Evolutionary conservation across 2,888 invertebrate genomes (phyloP).

Genomic region (Xestoiulus laeticollis): DNA sequence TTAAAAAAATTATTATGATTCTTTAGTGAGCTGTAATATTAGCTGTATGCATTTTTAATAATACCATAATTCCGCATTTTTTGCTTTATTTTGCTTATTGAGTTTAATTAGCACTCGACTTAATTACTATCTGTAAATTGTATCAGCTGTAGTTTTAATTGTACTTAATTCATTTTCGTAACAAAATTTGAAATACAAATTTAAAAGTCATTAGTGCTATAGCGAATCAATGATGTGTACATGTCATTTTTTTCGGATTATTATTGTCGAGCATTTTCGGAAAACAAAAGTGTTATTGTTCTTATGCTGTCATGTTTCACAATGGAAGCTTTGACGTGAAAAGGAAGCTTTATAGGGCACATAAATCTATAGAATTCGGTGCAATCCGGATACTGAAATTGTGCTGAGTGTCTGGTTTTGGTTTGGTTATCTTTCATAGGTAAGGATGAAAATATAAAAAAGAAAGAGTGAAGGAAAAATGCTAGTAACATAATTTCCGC

Average conservation of each 20-base stretch:
- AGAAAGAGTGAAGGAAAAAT: background rate
- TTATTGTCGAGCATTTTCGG: background rate
- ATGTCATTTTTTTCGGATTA: background rate
- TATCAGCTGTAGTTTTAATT: no score
- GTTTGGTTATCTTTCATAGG: slow-evolving; percentile 3
- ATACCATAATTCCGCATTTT: no score
- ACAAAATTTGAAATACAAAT: background rate
- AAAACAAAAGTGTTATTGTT: background rate
- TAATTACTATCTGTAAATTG: no score
- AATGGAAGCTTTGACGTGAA: background rate
- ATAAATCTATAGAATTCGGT: background rate
- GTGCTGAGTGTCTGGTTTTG: slow-evolving; percentile 25
- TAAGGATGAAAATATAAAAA: slow-evolving; percentile 35
- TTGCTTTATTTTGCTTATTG: background rate
- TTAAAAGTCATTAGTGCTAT: background rate
- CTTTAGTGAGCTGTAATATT: no score
- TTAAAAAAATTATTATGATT: no score
- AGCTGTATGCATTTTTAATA: no score
- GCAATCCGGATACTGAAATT: background rate
- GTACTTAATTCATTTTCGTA: background rate
- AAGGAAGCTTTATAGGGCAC: background rate
- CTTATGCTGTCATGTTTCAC: background rate
- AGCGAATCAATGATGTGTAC: background rate
- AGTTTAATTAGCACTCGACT: background rate
- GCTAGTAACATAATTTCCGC: slow-evolving; percentile 24